phyloP scores from a whole-genome alignment of 2,797 vertebrate genomes.

The Melanotaenia maccullochi region DNA sequence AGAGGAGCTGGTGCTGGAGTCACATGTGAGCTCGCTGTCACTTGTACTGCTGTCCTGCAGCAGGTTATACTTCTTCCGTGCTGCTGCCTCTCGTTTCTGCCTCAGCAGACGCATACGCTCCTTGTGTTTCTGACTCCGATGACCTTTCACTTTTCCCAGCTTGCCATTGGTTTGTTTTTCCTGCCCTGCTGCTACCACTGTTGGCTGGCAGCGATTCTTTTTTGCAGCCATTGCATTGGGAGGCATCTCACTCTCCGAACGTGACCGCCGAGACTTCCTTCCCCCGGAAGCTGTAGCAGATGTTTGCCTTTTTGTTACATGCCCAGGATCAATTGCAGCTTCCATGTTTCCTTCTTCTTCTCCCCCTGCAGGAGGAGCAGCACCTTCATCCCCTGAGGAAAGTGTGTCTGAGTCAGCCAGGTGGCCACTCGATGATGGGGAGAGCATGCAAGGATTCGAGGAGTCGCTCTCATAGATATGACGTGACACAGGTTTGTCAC shows the following conservation, averaged over 20 bases:
- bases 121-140: conserved; percentile 97
- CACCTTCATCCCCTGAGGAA: conserved; percentile 92
- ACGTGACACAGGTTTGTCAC: conserved; percentile 85
- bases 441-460: conserved; percentile 96
- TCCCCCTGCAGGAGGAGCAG: conserved; percentile 65
- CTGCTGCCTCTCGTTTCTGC: conserved; percentile 96
- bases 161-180: conserved; percentile 93
- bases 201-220: conserved; percentile 91
- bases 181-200: conserved; percentile 66
- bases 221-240: conserved; percentile 94
- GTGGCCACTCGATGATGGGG: conserved; percentile 97
- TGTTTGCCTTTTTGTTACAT: conserved; percentile 70
- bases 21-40: conserved; percentile 97
- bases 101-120: conserved; percentile 94
- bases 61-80: conserved; percentile 96
- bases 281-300: conserved; percentile 66
- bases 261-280: conserved; percentile 93
- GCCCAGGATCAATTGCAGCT: conserved; percentile 76
- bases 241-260: conserved; percentile 91
- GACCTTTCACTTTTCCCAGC: conserved; percentile 90
- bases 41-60: conserved; percentile 99
- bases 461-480: conserved; percentile 94
- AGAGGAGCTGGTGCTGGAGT: conserved; percentile 88
- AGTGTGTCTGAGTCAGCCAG: conserved; percentile 96
- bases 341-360: conserved; percentile 76